phyloP scores from a whole-genome alignment of 2,888 invertebrate species.

The Dasypolia templi region DNA sequence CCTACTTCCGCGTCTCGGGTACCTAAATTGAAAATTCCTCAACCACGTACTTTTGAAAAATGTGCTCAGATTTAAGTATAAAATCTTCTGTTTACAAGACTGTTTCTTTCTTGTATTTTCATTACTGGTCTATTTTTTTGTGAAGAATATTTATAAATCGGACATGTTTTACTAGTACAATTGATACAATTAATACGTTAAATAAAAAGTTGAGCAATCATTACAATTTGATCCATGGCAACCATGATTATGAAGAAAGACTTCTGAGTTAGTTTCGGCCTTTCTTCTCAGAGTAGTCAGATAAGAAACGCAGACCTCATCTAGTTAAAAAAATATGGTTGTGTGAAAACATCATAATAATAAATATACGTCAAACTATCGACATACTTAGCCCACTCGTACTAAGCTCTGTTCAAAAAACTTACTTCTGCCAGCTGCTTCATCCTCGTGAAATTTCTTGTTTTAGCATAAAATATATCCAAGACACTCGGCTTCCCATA shows the following conservation, averaged over 20 bases:
- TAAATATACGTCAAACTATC: no score
- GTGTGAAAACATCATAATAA: no score
- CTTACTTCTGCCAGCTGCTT: no score
- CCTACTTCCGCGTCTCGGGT: slow-evolving; percentile 7
- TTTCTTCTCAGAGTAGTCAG: no score
- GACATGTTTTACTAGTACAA: not conserved
- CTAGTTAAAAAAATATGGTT: no score
- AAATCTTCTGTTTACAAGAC: slow-evolving; percentile 13
- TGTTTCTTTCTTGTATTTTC: slow-evolving; percentile 11
- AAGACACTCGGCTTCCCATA: no score
- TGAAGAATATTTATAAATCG: not conserved
- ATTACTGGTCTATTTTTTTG: not conserved
- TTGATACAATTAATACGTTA: not conserved
- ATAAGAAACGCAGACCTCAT: no score
- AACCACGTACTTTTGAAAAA: slow-evolving; percentile 47
- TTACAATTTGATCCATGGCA: not conserved
- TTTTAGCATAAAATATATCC: no score
- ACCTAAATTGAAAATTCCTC: slow-evolving; percentile 47
- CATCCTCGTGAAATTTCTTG: no score
- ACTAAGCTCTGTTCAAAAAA: no score
- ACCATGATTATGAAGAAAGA: not conserved
- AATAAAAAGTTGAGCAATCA: not conserved
- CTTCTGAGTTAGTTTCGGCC: no score
- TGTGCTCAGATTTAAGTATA: slow-evolving; percentile 32
- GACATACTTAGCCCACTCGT: no score